These are phyloP conservation scores for Proteles cristata DNA, from an alignment of 2,113 vertebrate genomes.

Conservation along the genomic window DNA sequence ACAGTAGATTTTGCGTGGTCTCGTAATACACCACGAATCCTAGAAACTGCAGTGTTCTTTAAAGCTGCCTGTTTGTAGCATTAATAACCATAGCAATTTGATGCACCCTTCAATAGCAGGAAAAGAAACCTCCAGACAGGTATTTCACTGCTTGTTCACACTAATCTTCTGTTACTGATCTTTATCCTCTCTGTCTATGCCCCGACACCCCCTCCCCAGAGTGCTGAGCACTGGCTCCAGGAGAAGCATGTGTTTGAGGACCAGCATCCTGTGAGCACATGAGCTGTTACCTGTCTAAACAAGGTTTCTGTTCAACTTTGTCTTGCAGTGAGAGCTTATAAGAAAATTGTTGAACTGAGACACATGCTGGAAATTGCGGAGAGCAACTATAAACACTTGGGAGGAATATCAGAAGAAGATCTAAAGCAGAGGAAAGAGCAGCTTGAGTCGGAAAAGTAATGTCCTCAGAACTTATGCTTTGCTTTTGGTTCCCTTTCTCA, in stretches of 20 bases:
- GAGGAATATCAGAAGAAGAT: conserved; percentile 88
- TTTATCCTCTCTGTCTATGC: not conserved
- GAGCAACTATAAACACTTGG: conserved; percentile 90
- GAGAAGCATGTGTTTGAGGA: not conserved
- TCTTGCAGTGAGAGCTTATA: conserved; percentile 87
- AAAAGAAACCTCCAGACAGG: not conserved
- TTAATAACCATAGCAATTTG: not conserved
- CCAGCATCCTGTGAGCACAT: not conserved
- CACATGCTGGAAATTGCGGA: conserved; percentile 86
- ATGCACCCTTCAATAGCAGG: not conserved
- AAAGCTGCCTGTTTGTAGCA: not conserved
- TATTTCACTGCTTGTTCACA: not conserved
- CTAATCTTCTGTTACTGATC: not conserved
- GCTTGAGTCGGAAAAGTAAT: conserved; percentile 85
- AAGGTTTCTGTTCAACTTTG: conserved; percentile 51
- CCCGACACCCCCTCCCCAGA: not conserved
- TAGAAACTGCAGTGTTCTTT: not conserved
- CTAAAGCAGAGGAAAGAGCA: conserved; percentile 81
- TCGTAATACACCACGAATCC: not conserved
- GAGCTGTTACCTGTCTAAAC: not conserved
- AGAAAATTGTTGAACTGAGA: conserved; percentile 86
- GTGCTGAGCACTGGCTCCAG: not conserved
- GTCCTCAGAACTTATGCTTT: conserved; percentile 34
- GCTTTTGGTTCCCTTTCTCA: conserved; percentile 7
- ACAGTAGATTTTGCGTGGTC: not conserved